Base-by-base conservation (phyloP, 1,140 invertebrate species). In the Hormaphis cornu region DNA sequence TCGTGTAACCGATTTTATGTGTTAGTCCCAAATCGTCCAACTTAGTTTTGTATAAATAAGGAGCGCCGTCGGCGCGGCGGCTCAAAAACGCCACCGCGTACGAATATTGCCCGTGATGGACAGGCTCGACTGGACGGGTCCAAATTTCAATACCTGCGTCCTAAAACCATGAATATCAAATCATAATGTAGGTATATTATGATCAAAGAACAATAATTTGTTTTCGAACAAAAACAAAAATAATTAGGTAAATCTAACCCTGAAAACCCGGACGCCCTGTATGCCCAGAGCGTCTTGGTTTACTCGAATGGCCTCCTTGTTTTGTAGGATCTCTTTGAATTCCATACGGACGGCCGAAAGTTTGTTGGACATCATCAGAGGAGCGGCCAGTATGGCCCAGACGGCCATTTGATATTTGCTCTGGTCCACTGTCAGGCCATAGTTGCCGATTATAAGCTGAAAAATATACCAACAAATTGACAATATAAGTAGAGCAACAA, bases 361-460 rank as follows among this genome's bases (percentile, higher is more conserved):
- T 79, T 96, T 91, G 20, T 86, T 85, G 20, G 91, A 95, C 85
- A 96, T 93, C 16, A 95, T 83, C 0, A 96, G 78, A 0, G 93
- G 93, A 0, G 93, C 88, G 0, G 92, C 90, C 78, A 93, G 81
- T 53, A 96, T 86, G 1, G 89, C 84, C 93, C 93, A 96, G 71
- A 96, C 81, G 0, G 91, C 89, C 89, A 96, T 91, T 81, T 96
- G 93, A 0, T 86, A 81, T 76, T 86, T 84, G 59, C 88, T 85
- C 79, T 95, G 91, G 71, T 91, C 88, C 72, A 85, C 82, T 59
- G 87, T 91, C 18, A 96, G 76, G 1, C 91, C 93, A 78, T 83
- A 92, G 77, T 96, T 93, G 10, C 93, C 93, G 74, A 93, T 84
- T 12, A 94, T 78, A 18, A 93, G 77, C 88, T 89, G 76, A 52